Evolutionary conservation across 2,797 vertebrate genomes (phyloP).

Genomic region (Limnodromus scolopaceus): DNA sequence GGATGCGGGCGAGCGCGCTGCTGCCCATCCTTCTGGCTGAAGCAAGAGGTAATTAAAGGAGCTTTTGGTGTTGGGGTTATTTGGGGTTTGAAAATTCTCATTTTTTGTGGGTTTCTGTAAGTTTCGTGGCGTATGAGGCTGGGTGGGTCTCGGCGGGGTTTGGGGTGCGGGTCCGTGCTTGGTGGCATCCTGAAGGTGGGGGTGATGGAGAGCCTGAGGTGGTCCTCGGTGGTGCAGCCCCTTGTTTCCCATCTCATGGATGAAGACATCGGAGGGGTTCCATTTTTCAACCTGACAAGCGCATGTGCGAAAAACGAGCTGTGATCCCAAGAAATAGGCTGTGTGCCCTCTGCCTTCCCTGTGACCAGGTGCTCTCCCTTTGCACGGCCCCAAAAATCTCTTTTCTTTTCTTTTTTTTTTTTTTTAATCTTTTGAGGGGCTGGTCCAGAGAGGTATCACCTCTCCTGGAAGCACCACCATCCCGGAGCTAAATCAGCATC

Average conservation of each 20-base stretch:
- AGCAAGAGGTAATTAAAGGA: background rate
- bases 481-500: background rate
- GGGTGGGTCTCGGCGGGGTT: rapidly evolving
- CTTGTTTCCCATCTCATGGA: background rate
- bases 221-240: rapidly evolving
- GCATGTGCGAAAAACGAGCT: background rate
- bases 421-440: background rate
- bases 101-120: rapidly evolving
- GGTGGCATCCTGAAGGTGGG: background rate
- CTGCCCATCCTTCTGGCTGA: background rate
- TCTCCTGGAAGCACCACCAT: background rate
- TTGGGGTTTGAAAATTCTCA: background rate
- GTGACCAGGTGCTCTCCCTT: background rate
- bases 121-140: background rate
- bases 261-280: background rate
- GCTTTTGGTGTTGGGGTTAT: background rate
- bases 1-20: background rate
- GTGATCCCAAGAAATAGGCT: background rate
- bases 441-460: background rate
- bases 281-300: background rate
- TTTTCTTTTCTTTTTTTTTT: background rate
- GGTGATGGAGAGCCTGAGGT: background rate
- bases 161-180: background rate
- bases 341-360: background rate
- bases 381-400: background rate